Evolutionary conservation across 2,888 invertebrate genomes (phyloP), one percentile per base, ranked within the genome.

Genomic region (Ormyrus thymus): DNA sequence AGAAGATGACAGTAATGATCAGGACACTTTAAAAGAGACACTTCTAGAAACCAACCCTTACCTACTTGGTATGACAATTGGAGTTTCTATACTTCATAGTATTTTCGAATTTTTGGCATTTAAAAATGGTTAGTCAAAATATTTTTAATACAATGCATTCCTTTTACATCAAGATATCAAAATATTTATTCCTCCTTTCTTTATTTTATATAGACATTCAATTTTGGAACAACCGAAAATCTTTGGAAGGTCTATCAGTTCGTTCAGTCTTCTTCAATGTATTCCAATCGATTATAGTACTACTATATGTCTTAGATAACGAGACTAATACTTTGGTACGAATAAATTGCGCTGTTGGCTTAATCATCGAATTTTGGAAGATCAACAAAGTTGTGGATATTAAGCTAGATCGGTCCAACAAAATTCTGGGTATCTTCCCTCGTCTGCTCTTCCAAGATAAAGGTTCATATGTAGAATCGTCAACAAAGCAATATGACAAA

Each of bases 311-410:
- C 1, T 91, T 99, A 80, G 99, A 99, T 90, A 99, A 99, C 91
- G 99, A 99, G 89, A 98, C 99, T 3, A 99, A 99, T 91, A 96
- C 97, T 62, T 94, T 99, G 88, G 97, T 99, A 69, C 93, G 96
- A 84, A 94, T 99, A 84, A 97, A 97, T 83, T 98, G 99, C 87
- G 96, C 97, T 86, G 94, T 99, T 80, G 98, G 99, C 1, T 92
- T 99, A 46, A 93, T 96, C 77, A 99, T 99, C 87, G 99, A 99
- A 91, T 92, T 98, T 82, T 99, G 99, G 99, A 99, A 99, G 91
- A 98, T 99, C 76, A 96, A 98, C 88, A 99, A 99, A 92, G 97
- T 95, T 0, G 92, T 95, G n/a, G 96, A 97, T 91, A 94, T 97
- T 7, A 95, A 94, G 87, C 86, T 97, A 45, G 93, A 96, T 86